These are phyloP conservation scores for Sorex maritimensis DNA, from an alignment of 2,797 vertebrate species.

Conservation along the genomic window DNA sequence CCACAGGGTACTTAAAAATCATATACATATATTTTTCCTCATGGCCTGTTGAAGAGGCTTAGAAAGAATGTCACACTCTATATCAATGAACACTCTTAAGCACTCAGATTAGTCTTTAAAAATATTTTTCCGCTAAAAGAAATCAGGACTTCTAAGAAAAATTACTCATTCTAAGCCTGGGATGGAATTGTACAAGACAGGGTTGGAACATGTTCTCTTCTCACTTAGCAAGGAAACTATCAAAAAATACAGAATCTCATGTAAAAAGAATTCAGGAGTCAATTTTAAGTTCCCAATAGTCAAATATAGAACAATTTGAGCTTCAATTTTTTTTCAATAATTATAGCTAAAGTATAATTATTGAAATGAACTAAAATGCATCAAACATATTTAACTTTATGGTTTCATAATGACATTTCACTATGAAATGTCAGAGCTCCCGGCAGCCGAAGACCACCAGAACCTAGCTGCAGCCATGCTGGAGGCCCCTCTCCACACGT, in stretches of 20 bases:
- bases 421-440: too few species aligned
- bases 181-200: not conserved
- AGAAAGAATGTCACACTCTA: not conserved
- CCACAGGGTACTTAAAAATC: slow-evolving; percentile 13
- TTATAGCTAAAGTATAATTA: not conserved
- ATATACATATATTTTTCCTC: not conserved
- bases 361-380: slow-evolving; percentile 35
- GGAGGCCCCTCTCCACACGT: too few species aligned
- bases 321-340: too few species aligned
- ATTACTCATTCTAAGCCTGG: slow-evolving; percentile 2
- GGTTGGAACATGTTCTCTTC: not conserved
- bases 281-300: not conserved
- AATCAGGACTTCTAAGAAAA: not conserved
- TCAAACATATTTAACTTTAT: not conserved
- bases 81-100: not conserved
- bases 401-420: slow-evolving; percentile 13
- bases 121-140: slow-evolving; percentile 6
- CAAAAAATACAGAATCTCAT: not conserved
- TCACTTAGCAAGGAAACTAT: not conserved
- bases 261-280: not conserved
- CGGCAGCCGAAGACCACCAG: too few species aligned
- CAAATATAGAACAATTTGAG: slow-evolving; percentile 15
- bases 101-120: not conserved
- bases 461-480: too few species aligned
- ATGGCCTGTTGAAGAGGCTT: not conserved